A percentile compares a stretch with the other conserved stretches of the same genome.
These are phyloP conservation scores for Gracilinanus agilis DNA, from an alignment of 2,113 vertebrate genomes.

Conservation along the genomic window DNA sequence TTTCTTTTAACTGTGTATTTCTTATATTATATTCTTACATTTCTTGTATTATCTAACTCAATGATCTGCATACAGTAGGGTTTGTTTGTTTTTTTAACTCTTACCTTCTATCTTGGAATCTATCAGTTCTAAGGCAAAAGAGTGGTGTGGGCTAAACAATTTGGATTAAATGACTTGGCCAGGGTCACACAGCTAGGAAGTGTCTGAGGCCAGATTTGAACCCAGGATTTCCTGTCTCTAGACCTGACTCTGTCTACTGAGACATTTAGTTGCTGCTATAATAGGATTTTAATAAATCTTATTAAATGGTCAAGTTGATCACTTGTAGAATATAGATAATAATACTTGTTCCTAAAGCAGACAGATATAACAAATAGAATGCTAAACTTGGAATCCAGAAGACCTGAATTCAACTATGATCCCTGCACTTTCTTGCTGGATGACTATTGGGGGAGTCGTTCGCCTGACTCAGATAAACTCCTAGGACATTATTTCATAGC, in stretches of 20 bases:
- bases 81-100: too few relatives aligned
- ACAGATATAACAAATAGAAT: background rate
- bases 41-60: background rate
- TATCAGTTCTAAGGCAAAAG: too few relatives aligned
- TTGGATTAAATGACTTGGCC: too few relatives aligned
- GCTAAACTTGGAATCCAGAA: background rate
- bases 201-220: too few relatives aligned
- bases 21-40: too few relatives aligned
- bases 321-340: background rate
- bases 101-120: too few relatives aligned
- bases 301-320: background rate
- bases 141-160: too few relatives aligned
- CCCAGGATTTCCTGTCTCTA: too few relatives aligned
- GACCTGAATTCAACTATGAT: background rate
- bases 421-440: background rate
- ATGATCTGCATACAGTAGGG: background rate
- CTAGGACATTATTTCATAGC: background rate
- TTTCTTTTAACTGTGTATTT: background rate
- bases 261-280: too few relatives aligned
- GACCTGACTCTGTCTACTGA: too few relatives aligned
- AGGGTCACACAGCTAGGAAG: too few relatives aligned
- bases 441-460: background rate
- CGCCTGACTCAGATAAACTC: background rate
- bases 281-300: rapidly evolving
- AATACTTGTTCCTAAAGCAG: background rate